Conservation (phyloP, 2,888 invertebrate genomes). For the Zootermopsis nevadensis region DNA sequence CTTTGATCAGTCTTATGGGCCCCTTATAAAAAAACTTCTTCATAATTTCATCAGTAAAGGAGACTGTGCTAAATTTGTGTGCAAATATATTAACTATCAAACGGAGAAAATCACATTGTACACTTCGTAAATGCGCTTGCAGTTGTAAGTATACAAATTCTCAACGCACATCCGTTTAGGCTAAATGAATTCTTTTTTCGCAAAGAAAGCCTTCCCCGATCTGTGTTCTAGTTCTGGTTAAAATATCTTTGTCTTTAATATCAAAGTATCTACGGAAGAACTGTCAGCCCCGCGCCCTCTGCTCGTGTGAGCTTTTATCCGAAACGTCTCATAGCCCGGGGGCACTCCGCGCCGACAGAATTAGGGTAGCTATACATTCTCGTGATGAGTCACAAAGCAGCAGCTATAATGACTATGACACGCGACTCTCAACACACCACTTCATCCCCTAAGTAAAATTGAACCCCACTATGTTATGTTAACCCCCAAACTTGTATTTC, state of each 20-base stretch:
- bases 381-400: constrained; percentile 36
- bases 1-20: too few relatives aligned
- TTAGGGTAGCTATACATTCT: constrained; percentile 13
- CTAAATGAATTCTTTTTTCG: too few relatives aligned
- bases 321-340: neutral
- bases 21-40: too few relatives aligned
- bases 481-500: constrained; percentile 18
- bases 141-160: too few relatives aligned
- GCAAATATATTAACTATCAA: too few relatives aligned
- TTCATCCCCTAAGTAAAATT: constrained; percentile 24
- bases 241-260: neutral
- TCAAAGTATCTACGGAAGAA: neutral
- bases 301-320: neutral
- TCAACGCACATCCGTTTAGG: too few relatives aligned
- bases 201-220: too few relatives aligned
- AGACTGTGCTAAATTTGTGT: too few relatives aligned
- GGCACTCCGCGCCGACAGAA: neutral
- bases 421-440: constrained; percentile 23
- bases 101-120: too few relatives aligned
- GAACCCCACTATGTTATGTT: constrained; percentile 23
- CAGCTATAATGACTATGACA: constrained; percentile 30
- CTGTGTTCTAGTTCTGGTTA: too few relatives aligned
- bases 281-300: neutral
- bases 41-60: too few relatives aligned
- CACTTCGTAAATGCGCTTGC: too few relatives aligned